Base-by-base conservation (phyloP, 1,140 invertebrate genomes). In the Megathymus violae region DNA sequence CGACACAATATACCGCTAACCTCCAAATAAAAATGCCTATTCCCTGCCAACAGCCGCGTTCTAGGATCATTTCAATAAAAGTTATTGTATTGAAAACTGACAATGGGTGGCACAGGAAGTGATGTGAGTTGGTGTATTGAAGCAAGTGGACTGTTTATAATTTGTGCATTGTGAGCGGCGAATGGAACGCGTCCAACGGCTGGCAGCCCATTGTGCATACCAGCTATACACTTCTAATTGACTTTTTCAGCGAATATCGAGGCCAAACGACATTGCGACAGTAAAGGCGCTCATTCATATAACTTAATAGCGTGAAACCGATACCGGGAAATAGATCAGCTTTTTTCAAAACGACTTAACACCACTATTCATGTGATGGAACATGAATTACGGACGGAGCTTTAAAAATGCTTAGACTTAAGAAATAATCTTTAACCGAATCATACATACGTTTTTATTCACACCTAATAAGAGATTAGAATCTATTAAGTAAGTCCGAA, bases 61-160 rank as follows among this genome's bases (percentile, higher is more conserved):
- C 80, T 81, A 82, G 77, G 78, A 85, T 88, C 82, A 80, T 89
- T 90, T 85, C 85, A 88, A 90, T 89, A 88, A 86, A 86, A 89
- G 83, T 89, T 89, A 86, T 90, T 88, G 80, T 87, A 88, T 87
- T 79, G 85, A 78, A 76, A 82, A 72, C 74, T 79, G 80, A 90
- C 88, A 90, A 90, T 90, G 78, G 73, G 60, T 74, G 75, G 67
- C 68, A 80, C 83, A 89, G 86, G 88, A 90, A 90, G 78, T 81
- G 84, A 87, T 82, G 85, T 74, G 85, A 80, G 80, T 64, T 62
- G 65, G 76, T 74, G 82, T 87, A 82, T 88, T 76, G 86, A 71
- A 74, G 83, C 85, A 88, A 88, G 86, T 88, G 85, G 78, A 85
- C 84, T 90, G 88, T 89, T 88, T 89, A 90, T 90, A 88, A 90